These are phyloP conservation scores for Rhinatrema bivittatum DNA, from an alignment of 2,797 vertebrate genomes.

Conservation along the genomic window DNA sequence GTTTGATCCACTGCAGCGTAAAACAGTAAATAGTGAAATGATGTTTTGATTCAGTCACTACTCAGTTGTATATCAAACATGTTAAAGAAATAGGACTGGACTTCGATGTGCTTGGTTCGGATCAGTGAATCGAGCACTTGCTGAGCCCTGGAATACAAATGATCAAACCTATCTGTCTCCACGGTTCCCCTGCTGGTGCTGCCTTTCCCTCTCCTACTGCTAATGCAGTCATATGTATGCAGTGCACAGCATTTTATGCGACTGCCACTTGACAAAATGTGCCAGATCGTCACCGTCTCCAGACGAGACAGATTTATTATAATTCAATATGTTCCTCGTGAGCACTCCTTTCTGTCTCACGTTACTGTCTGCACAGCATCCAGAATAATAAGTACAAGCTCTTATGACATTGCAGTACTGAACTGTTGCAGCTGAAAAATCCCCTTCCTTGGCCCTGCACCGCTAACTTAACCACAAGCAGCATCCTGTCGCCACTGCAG, in stretches of 20 bases:
- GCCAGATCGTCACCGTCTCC: conserved; percentile 54
- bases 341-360: conserved; percentile 44
- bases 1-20: conserved; percentile 24
- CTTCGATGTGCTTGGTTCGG: conserved; percentile 48
- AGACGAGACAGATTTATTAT: conserved; percentile 56
- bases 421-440: conserved; percentile 29
- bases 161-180: conserved; percentile 38
- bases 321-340: conserved; percentile 53
- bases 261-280: conserved; percentile 54
- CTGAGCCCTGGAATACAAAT: conserved; percentile 52
- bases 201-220: conserved; percentile 19
- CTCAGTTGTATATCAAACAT: conserved; percentile 49
- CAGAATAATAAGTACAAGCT: conserved; percentile 40
- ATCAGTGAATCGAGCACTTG: conserved; percentile 47
- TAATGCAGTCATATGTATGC: conserved; percentile 54
- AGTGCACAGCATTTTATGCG: conserved; percentile 41
- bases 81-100: conserved; percentile 47
- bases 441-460: conserved; percentile 8
- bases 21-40: conserved; percentile 31
- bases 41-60: conserved; percentile 45
- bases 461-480: conserved; percentile 14
- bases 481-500: background rate
- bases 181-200: conserved; percentile 33
- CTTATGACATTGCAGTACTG: conserved; percentile 30
- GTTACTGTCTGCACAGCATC: conserved; percentile 38